Conservation (phyloP, 2,888 invertebrate species). For the Cheilosia urbana region DNA sequence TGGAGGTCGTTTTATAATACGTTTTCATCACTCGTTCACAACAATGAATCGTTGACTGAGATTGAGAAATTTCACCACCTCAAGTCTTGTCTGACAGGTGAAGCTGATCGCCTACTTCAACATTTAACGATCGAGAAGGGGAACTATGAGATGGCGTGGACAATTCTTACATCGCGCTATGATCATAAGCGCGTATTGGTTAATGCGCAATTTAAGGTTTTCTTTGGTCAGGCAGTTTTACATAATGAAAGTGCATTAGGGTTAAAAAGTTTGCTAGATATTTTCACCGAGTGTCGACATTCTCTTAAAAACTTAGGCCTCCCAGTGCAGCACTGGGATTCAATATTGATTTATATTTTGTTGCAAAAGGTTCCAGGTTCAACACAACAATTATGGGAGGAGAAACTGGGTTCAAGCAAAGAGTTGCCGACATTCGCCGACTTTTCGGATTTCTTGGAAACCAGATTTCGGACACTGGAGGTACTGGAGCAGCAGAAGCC, state of each 20-base stretch:
- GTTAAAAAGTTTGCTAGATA: slow-evolving; percentile 12
- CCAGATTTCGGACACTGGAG: slow-evolving; percentile 11
- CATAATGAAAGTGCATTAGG: slow-evolving; percentile 2
- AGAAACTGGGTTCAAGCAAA: neutral
- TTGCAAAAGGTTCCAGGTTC: slow-evolving; percentile 11
- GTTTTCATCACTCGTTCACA: slow-evolving; percentile 8
- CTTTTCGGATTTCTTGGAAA: slow-evolving; percentile 16
- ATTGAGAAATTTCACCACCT: too few relatives aligned
- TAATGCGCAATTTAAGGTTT: slow-evolving; percentile 17
- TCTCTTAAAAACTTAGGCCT: slow-evolving; percentile 12
- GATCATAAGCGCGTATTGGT: slow-evolving; percentile 35
- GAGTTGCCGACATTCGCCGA: slow-evolving; percentile 18
- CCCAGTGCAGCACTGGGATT: slow-evolving; percentile 26
- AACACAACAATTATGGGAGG: slow-evolving; percentile 35
- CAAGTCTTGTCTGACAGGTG: neutral
- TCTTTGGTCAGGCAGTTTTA: too few relatives aligned
- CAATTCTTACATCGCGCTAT: slow-evolving; percentile 11
- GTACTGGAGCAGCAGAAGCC: neutral
- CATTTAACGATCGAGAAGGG: slow-evolving; percentile 6
- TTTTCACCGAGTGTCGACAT: slow-evolving; percentile 18
- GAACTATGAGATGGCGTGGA: neutral
- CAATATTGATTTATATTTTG: slow-evolving; percentile 28
- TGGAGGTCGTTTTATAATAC: slow-evolving; percentile 16
- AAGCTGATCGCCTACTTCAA: too few relatives aligned
- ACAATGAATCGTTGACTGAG: neutral